These are phyloP conservation scores for Laupala kohalensis DNA, from an alignment of 1,140 invertebrate genomes.

Conservation along the genomic window DNA sequence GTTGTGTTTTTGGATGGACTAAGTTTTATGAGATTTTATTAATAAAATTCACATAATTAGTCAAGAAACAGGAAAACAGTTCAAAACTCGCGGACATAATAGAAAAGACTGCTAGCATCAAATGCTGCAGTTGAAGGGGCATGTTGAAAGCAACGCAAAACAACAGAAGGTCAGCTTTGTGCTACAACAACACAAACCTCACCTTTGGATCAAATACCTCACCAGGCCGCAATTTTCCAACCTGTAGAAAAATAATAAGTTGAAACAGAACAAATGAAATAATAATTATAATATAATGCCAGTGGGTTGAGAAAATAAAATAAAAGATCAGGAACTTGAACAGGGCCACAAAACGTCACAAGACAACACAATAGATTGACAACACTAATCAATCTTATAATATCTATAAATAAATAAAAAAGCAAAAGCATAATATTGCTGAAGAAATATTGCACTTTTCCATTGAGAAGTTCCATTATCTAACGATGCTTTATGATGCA, in stretches of 20 bases:
- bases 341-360: conserved; percentile 11
- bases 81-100: conserved; percentile 9
- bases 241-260: conserved; percentile 36
- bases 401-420: no score
- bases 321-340: conserved; percentile 1
- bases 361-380: conserved; percentile 2
- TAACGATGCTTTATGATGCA: no score
- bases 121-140: conserved; percentile 6
- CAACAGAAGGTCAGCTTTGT: conserved; percentile 42
- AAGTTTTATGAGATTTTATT: no score
- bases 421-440: no score
- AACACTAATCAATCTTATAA: no score
- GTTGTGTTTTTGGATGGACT: no score
- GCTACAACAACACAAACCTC: conserved; percentile 49
- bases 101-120: background rate
- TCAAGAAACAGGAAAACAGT: conserved; percentile 14
- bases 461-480: no score
- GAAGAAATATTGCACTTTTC: no score
- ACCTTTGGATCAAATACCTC: conserved; percentile 65
- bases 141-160: conserved; percentile 19
- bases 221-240: conserved; percentile 61
- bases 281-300: conserved; percentile 10
- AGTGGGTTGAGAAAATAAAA: background rate
- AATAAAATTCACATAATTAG: conserved; percentile 16
- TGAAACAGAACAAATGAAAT: conserved; percentile 17